A percentile compares a stretch with the other conserved stretches of the same genome.
These are phyloP conservation scores for Morus bassanus DNA, from an alignment of 2,797 vertebrate species.

Conservation along the genomic window DNA sequence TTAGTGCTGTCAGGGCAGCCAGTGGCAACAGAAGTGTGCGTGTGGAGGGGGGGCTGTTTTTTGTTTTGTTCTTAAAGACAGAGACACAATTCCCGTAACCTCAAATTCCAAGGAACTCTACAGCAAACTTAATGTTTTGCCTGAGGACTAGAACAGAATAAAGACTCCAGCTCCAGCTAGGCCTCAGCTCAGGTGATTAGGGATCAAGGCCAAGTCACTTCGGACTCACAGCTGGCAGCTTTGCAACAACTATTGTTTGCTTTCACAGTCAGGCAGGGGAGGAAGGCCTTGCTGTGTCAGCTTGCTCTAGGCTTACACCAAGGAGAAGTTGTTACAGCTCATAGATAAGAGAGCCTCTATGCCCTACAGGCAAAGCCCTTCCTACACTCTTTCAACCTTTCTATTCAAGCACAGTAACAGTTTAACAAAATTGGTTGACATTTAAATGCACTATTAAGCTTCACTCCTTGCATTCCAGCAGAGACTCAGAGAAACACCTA, in stretches of 20 bases:
- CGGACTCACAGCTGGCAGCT: background rate
- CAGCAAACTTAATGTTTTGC: background rate
- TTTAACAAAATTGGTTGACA: background rate
- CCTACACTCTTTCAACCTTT: background rate
- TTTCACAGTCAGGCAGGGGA: background rate
- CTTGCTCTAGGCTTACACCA: background rate
- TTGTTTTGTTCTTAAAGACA: background rate
- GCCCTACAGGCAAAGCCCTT: background rate
- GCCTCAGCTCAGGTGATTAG: background rate
- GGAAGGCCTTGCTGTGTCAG: slow-evolving; percentile 25
- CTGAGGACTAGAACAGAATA: background rate
- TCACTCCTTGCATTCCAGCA: background rate
- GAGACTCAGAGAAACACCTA: background rate
- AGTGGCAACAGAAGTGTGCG: background rate
- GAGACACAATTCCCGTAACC: background rate
- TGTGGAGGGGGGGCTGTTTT: rapidly evolving
- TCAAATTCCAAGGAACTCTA: background rate
- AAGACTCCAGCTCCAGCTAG: background rate
- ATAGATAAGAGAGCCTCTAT: background rate
- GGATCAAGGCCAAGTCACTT: background rate
- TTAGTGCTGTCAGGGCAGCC: background rate
- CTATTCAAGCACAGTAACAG: background rate
- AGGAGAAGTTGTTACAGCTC: background rate
- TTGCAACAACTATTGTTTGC: background rate
- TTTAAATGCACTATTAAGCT: background rate